These are phyloP conservation scores for Platysternon megacephalum DNA, from an alignment of 2,113 vertebrate genomes.

Conservation along the genomic window DNA sequence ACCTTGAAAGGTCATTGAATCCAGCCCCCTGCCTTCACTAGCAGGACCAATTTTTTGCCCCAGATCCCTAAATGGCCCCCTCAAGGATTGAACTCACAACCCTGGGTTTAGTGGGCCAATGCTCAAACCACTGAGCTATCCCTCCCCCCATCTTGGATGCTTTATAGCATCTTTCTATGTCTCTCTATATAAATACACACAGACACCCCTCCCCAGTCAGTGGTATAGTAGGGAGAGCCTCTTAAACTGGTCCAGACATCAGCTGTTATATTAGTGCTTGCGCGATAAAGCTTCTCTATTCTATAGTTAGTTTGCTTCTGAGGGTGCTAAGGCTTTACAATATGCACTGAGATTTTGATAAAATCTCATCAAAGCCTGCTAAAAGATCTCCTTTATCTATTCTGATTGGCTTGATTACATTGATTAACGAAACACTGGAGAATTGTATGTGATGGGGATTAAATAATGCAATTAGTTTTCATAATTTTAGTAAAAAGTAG, in stretches of 20 bases:
- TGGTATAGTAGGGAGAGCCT: constrained; percentile 49
- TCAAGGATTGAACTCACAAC: no score
- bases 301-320: constrained; percentile 64
- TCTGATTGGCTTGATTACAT: constrained; percentile 79
- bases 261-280: constrained; percentile 59
- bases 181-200: not conserved
- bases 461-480: constrained; percentile 78
- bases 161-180: not conserved
- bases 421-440: constrained; percentile 78
- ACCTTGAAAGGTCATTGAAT: no score
- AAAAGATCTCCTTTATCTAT: constrained; percentile 79
- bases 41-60: no score
- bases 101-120: no score
- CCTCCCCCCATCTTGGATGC: no score
- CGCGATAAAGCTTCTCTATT: constrained; percentile 67
- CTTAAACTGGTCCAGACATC: constrained; percentile 59
- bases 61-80: no score
- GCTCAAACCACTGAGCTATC: no score
- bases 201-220: not conserved
- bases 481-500: constrained; percentile 72
- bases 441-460: constrained; percentile 76
- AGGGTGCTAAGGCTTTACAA: constrained; percentile 67
- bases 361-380: constrained; percentile 78
- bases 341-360: constrained; percentile 73
- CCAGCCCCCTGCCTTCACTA: no score